These are phyloP conservation scores for Hypotaenidia philippensis DNA, from an alignment of 2,797 vertebrate species.

Conservation along the genomic window DNA sequence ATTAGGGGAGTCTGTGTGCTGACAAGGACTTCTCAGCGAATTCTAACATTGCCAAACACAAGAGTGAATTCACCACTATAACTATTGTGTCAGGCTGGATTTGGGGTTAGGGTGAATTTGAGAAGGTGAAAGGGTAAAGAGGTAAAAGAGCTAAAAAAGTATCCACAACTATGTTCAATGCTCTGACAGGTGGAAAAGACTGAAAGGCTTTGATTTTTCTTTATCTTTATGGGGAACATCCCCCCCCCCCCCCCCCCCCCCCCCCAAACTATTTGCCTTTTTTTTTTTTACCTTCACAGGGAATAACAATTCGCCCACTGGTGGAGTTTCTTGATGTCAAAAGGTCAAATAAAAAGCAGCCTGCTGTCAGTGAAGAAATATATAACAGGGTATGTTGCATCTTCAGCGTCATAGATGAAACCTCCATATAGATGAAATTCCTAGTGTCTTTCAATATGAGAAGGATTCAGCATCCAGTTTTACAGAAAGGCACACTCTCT, in stretches of 20 bases:
- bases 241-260: no score
- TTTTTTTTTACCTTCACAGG: constrained; percentile 76
- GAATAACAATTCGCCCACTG: constrained; percentile 94
- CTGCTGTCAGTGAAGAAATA: constrained; percentile 93
- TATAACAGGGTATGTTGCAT: constrained; percentile 88
- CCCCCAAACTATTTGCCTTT: neutral
- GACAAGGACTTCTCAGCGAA: neutral
- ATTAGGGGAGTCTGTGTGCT: neutral
- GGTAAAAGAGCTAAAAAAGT: neutral
- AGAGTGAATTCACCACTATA: neutral
- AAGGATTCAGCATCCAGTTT: neutral
- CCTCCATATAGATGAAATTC: neutral
- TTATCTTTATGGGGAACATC: neutral
- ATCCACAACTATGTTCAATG: neutral
- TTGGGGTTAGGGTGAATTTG: neutral
- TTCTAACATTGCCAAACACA: neutral
- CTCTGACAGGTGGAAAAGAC: neutral
- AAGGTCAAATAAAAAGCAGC: constrained; percentile 90
- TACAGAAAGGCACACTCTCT: neutral
- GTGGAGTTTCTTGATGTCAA: constrained; percentile 94
- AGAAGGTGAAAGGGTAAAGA: neutral
- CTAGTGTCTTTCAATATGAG: neutral
- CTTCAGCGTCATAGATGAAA: neutral
- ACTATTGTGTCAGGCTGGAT: neutral
- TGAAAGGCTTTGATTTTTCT: neutral